Conservation (phyloP, 1,140 invertebrate genomes). For the Argopecten irradians region DNA sequence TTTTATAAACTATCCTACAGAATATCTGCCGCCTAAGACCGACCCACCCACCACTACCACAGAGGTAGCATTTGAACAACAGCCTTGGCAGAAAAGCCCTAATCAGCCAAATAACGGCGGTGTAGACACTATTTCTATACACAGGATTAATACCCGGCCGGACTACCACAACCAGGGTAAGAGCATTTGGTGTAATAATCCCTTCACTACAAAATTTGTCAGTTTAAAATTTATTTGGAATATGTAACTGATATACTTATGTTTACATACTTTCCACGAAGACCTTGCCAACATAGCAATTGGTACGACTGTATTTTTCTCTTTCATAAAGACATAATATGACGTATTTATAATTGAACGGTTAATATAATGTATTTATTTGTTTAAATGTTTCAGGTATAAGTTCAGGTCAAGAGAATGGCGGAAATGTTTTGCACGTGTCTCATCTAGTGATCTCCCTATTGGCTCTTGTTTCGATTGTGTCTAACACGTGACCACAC, state of each 20-base stretch:
- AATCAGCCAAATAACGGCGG: not conserved
- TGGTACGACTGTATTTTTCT: too few species aligned
- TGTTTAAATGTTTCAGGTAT: not conserved
- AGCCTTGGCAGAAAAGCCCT: not conserved
- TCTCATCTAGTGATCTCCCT: not conserved
- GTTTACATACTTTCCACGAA: too few species aligned
- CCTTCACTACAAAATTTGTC: too few species aligned
- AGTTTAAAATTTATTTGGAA: too few species aligned
- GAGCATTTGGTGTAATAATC: not conserved
- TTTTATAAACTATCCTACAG: not conserved
- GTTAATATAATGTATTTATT: too few species aligned
- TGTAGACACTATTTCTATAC: not conserved
- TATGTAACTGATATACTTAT: too few species aligned
- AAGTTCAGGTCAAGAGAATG: not conserved
- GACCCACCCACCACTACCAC: not conserved
- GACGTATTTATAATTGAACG: too few species aligned
- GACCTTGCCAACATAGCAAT: too few species aligned
- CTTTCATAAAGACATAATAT: too few species aligned
- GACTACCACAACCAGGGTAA: conserved; percentile 1
- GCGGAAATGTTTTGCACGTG: not conserved
- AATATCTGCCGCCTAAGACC: not conserved
- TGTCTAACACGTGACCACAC: not conserved
- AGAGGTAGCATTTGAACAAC: not conserved
- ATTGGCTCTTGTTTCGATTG: not conserved
- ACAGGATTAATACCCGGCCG: not conserved